phyloP scores from a whole-genome alignment of 2,113 vertebrate species.

The Myotis davidii region DNA sequence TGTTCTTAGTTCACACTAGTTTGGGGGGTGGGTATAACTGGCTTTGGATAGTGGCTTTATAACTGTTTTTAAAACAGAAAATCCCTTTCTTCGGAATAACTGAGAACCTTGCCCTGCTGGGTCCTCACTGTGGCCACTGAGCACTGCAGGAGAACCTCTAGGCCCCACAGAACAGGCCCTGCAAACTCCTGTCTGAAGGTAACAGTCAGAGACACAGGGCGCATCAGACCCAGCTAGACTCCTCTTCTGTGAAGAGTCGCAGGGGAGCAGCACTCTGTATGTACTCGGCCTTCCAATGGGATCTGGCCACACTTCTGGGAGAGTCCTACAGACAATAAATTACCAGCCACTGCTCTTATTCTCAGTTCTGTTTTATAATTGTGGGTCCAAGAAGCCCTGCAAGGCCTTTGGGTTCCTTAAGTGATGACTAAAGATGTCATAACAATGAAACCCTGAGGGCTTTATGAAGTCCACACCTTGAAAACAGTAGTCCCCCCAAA shows the following conservation, averaged over 20 bases:
- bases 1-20: not conserved
- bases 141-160: not conserved
- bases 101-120: not conserved
- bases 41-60: not conserved
- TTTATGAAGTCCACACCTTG: constrained; percentile 21
- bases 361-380: not conserved
- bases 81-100: not conserved
- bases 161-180: not conserved
- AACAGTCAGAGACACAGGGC: not conserved
- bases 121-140: not conserved
- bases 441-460: constrained; percentile 16
- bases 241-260: not conserved
- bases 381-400: not conserved
- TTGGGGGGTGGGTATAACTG: not conserved
- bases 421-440: not conserved
- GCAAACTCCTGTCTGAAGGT: not conserved
- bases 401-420: not conserved
- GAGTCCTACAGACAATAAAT: not conserved
- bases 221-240: not conserved
- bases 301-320: not conserved
- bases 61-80: not conserved
- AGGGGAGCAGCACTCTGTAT: not conserved
- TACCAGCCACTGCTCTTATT: not conserved
- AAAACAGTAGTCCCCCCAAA: not conserved
- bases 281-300: not conserved